Evolutionary conservation across 2,113 vertebrate genomes (phyloP).

Genomic region (Leptobrachium ailaonicum): DNA sequence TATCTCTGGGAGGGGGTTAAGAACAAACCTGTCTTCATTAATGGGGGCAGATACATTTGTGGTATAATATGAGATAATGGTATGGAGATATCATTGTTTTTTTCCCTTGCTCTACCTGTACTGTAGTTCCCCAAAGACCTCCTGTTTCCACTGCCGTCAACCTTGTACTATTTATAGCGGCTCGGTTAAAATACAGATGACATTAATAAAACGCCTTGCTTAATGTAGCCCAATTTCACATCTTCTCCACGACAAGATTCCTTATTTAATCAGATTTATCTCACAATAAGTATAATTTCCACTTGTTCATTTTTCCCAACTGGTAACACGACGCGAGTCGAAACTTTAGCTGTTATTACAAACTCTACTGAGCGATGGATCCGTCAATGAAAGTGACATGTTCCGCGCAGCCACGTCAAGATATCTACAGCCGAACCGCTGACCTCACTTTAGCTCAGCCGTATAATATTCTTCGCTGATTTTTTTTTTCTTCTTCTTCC

Average conservation of each 20-base stretch:
- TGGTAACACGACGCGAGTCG: neutral
- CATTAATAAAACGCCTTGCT: constrained; percentile 15
- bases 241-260: constrained; percentile 13
- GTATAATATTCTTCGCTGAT: neutral
- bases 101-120: neutral
- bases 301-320: too few relatives aligned
- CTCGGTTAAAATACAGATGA: constrained; percentile 23
- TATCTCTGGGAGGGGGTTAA: too few relatives aligned
- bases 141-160: constrained; percentile 21
- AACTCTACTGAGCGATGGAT: neutral
- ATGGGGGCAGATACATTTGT: too few relatives aligned
- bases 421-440: neutral
- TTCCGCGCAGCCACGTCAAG: neutral
- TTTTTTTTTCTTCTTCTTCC: neutral
- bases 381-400: neutral
- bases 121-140: constrained; percentile 31
- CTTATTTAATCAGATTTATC: neutral
- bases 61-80: too few relatives aligned
- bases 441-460: constrained; percentile 2
- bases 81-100: neutral
- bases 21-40: too few relatives aligned
- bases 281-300: too few relatives aligned
- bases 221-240: constrained; percentile 17
- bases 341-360: neutral
- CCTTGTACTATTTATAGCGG: constrained; percentile 37